Evolutionary conservation across 23 tunicate genomes (phyloP), one percentile per base, ranked within the genome.

Genomic region (Botrylloides violaceus): DNA sequence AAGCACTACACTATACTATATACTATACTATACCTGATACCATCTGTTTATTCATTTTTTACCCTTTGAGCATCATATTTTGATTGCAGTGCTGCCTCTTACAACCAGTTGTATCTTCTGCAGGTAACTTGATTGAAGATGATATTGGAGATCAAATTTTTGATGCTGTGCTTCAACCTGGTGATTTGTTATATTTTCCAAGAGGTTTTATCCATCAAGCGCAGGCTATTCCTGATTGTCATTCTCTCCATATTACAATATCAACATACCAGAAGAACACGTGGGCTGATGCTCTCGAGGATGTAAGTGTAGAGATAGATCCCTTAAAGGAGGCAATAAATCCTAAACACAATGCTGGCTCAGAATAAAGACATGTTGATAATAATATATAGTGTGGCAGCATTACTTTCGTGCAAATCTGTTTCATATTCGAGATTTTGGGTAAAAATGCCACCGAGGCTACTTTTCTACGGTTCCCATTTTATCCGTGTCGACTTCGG

Each of bases 171-270:
- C 43, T 92, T 37, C 72, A 79, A 26, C 82, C 98, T 19, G 98
- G 98, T 3, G 93, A 92, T 65, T 56, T 92, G 71, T 61, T 92
- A 5, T 92, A 92, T 65, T 84, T 92, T 76, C 98, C 98, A 22
- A 82, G 98, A 12, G 98, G 98, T 27, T 84, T 70, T 47, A 78
- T 92, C 49, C 98, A 92, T 80, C 98, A 92, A 66, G 98, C 92
- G 30, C 73, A 82, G 29, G 76, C 92, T 0, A 61, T 92, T 24
- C 80, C 83, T 23, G 87, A 80, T 58, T 38, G 81, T 43, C 98
- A 92, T 57, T 92, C 98, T 19, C 76, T 92, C 4, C 98, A 92
- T 55, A 72, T 92, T 64, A 92, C 98, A 26, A 92, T 92, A 26
- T 92, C 98, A 29, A 84, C 87, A 1, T 84, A 92, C 29, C 98